Evolutionary conservation across 1,140 invertebrate species (phyloP).

Genomic region (Helicoverpa zea): DNA sequence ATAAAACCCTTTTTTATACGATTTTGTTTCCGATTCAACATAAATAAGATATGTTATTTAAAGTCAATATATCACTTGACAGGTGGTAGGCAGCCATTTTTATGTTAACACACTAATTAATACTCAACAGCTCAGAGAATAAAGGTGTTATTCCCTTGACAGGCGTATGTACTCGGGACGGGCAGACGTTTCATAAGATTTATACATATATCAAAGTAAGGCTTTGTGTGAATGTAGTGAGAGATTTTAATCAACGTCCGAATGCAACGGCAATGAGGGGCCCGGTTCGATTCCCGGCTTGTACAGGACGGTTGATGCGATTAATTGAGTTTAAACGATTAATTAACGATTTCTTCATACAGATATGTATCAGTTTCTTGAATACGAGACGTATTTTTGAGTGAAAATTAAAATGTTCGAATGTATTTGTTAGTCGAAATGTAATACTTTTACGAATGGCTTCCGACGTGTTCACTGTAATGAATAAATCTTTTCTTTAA

Average conservation of each 20-base stretch:
- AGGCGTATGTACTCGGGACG: slow-evolving; percentile 61
- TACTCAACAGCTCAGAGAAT: slow-evolving; percentile 51
- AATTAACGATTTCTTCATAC: slow-evolving; percentile 61
- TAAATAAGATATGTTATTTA: slow-evolving; percentile 87
- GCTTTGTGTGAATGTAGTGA: slow-evolving; percentile 81
- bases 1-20: slow-evolving; percentile 79
- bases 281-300: slow-evolving; percentile 65
- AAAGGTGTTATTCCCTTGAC: slow-evolving; percentile 59
- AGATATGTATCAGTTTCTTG: slow-evolving; percentile 33
- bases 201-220: slow-evolving; percentile 85
- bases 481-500: slow-evolving; percentile 29
- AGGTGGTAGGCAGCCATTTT: slow-evolving; percentile 79
- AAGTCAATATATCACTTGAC: slow-evolving; percentile 86
- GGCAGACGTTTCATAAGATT: slow-evolving; percentile 79
- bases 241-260: slow-evolving; percentile 85
- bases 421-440: slow-evolving; percentile 19
- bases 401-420: slow-evolving; percentile 40
- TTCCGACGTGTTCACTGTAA: slow-evolving; percentile 3
- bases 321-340: slow-evolving; percentile 69
- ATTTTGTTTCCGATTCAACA: slow-evolving; percentile 85
- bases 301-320: slow-evolving; percentile 64
- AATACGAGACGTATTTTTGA: slow-evolving; percentile 34
- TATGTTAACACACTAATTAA: slow-evolving; percentile 55
- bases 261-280: slow-evolving; percentile 65
- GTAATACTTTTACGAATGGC: slow-evolving; percentile 25